Percentiles rank a stretch among this genome's conserved stretches.
Conservation (phyloP, 1,140 invertebrate genomes). For the Sinella curviseta region DNA sequence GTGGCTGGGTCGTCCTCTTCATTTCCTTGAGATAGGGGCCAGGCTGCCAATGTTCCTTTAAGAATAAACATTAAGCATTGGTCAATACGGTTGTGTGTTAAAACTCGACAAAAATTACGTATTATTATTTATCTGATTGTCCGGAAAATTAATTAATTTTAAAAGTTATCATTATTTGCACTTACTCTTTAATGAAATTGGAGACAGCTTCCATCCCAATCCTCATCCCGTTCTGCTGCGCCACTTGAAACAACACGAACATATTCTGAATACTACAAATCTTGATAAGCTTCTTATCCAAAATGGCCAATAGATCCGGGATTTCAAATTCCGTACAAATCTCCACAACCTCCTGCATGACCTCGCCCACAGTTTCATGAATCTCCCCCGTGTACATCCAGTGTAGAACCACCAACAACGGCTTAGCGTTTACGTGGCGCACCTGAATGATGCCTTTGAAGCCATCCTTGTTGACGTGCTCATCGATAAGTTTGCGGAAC, state of each 20-base stretch:
- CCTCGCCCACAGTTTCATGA: not conserved
- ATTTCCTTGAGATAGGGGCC: too few relatives aligned
- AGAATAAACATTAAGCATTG: too few relatives aligned
- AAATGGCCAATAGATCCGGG: not conserved
- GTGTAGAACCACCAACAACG: not conserved
- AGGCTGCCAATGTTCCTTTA: too few relatives aligned
- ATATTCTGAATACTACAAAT: not conserved
- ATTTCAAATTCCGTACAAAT: not conserved
- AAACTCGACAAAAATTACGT: too few relatives aligned
- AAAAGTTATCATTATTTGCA: too few relatives aligned
- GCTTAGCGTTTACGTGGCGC: not conserved
- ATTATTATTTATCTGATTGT: too few relatives aligned
- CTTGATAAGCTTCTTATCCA: not conserved
- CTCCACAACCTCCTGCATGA: not conserved
- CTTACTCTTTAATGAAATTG: not conserved
- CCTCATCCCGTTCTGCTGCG: not conserved
- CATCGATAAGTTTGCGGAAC: not conserved
- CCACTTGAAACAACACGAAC: not conserved
- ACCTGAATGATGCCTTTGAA: not conserved
- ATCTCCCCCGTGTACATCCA: not conserved
- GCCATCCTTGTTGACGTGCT: not conserved
- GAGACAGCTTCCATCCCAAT: not conserved
- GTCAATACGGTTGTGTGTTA: too few relatives aligned
- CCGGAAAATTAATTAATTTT: too few relatives aligned
- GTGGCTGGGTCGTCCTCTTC: too few relatives aligned